These are phyloP conservation scores for Pangasius mekongensis DNA, from an alignment of 2,797 vertebrate species.

Conservation along the genomic window DNA sequence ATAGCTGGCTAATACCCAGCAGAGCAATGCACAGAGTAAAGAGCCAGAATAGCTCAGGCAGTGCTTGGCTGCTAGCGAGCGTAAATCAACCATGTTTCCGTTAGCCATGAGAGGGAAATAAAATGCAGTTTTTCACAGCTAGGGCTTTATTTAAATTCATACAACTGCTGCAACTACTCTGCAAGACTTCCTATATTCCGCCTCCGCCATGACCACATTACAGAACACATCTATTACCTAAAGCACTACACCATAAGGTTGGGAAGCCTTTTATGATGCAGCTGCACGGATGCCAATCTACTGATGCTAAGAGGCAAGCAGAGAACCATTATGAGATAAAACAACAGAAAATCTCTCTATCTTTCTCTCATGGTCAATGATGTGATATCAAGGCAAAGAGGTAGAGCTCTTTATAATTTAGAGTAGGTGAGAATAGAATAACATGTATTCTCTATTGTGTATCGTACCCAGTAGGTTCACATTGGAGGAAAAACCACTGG, in stretches of 20 bases:
- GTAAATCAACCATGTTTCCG: slow-evolving; percentile 74
- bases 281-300: slow-evolving; percentile 59
- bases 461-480: background rate
- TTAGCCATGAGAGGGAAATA: slow-evolving; percentile 64
- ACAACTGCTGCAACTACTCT: slow-evolving; percentile 59
- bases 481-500: background rate
- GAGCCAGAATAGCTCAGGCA: slow-evolving; percentile 63
- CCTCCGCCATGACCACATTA: slow-evolving; percentile 65
- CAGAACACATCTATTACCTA: slow-evolving; percentile 75
- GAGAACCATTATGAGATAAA: slow-evolving; percentile 50
- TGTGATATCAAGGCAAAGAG: slow-evolving; percentile 16
- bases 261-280: slow-evolving; percentile 65
- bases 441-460: background rate
- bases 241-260: slow-evolving; percentile 69
- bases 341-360: slow-evolving; percentile 54
- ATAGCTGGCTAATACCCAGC: slow-evolving; percentile 63
- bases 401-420: slow-evolving; percentile 9
- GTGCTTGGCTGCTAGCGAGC: slow-evolving; percentile 62
- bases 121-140: slow-evolving; percentile 72
- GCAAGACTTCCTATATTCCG: slow-evolving; percentile 40
- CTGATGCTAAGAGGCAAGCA: slow-evolving; percentile 42
- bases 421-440: background rate
- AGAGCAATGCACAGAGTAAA: slow-evolving; percentile 70
- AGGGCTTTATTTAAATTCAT: slow-evolving; percentile 78
- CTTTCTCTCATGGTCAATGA: slow-evolving; percentile 36